Conservation (phyloP, 2,888 invertebrate genomes). For the Carcina quercana region DNA sequence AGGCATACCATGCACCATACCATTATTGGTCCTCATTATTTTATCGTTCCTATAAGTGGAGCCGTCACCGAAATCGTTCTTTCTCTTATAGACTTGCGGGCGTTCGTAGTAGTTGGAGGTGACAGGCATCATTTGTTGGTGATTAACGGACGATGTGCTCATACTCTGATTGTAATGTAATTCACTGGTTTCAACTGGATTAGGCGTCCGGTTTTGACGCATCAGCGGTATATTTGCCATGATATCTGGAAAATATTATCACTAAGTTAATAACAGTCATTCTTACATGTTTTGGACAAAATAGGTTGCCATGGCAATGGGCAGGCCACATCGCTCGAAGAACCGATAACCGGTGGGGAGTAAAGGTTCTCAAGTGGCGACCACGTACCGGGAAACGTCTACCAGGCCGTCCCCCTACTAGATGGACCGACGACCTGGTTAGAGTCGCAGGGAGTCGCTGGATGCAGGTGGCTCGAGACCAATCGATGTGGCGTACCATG, state of each 20-base stretch:
- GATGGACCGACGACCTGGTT: too few relatives aligned
- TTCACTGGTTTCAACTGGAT: constrained; percentile 56
- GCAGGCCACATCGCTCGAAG: too few relatives aligned
- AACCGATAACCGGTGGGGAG: too few relatives aligned
- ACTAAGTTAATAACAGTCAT: too few relatives aligned
- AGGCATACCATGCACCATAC: constrained; percentile 43
- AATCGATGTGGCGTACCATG: too few relatives aligned
- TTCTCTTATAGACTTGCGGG: constrained; percentile 49
- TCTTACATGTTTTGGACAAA: too few relatives aligned
- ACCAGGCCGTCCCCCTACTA: too few relatives aligned
- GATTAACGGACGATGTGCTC: constrained; percentile 32
- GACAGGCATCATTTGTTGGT: constrained; percentile 46
- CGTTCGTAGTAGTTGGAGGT: constrained; percentile 56
- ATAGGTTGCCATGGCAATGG: too few relatives aligned
- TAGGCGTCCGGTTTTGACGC: constrained; percentile 47
- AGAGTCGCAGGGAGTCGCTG: too few relatives aligned
- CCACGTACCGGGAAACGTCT: too few relatives aligned
- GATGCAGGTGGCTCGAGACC: too few relatives aligned
- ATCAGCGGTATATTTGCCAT: constrained; percentile 51
- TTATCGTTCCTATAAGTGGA: constrained; percentile 55
- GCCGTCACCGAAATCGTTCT: constrained; percentile 56
- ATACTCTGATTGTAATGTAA: constrained; percentile 52
- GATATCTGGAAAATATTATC: constrained; percentile 49
- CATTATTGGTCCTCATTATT: constrained; percentile 56
- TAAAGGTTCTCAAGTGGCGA: too few relatives aligned